These are phyloP conservation scores for Nannoperca obscura DNA, from an alignment of 2,797 vertebrate species.

Conservation along the genomic window DNA sequence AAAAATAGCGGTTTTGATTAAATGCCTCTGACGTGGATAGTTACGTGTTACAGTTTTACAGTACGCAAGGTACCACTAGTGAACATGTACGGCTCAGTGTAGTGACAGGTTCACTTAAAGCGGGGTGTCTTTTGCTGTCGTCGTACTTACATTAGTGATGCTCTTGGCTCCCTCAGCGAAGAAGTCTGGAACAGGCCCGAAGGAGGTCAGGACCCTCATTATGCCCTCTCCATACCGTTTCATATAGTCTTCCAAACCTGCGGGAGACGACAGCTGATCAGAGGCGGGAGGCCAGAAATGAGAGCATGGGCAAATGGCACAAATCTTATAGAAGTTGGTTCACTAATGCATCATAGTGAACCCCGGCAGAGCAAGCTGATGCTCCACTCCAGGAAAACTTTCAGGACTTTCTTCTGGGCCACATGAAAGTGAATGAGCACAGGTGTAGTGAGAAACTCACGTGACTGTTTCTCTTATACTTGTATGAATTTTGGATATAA, in stretches of 20 bases:
- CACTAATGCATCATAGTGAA: not conserved
- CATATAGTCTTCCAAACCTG: conserved; percentile 93
- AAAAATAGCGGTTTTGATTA: not conserved
- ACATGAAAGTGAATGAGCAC: not conserved
- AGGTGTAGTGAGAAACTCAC: not conserved
- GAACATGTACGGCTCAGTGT: not conserved
- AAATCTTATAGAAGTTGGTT: not conserved
- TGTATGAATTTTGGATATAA: too few relatives aligned
- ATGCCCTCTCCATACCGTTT: conserved; percentile 91
- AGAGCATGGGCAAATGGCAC: not conserved
- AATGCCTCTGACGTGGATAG: not conserved
- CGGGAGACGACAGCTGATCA: conserved; percentile 31
- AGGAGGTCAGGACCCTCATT: conserved; percentile 87
- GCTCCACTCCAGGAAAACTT: not conserved
- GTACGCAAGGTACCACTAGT: not conserved
- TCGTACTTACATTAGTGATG: conserved; percentile 85
- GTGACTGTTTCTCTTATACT: too few relatives aligned
- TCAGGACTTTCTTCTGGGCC: not conserved
- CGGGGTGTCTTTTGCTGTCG: not conserved
- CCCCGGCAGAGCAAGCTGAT: not conserved
- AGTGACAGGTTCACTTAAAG: not conserved
- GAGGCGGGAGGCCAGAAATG: not conserved
- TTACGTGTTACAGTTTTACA: not conserved
- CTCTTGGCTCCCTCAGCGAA: conserved; percentile 83
- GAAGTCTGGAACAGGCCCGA: conserved; percentile 93